phyloP scores from a whole-genome alignment of 2,888 invertebrate genomes.

The Dione vanillae region DNA sequence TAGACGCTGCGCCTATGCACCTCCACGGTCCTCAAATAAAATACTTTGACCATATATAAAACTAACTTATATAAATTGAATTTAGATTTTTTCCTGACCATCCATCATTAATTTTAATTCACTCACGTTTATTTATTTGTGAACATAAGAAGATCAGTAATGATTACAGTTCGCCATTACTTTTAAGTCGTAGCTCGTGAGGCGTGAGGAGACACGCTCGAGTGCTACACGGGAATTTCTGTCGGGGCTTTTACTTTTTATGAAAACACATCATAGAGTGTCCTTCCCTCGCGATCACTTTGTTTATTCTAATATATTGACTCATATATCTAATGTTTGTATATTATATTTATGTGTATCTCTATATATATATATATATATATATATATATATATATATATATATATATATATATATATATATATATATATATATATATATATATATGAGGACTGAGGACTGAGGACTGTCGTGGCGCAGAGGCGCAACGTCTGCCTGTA shows the following conservation, averaged over 20 bases:
- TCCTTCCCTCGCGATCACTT: conserved; percentile 1
- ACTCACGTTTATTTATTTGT: background rate
- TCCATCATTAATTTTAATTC: background rate
- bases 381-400: too few relatives aligned
- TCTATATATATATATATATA: background rate
- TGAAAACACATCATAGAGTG: background rate
- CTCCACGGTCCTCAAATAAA: too few relatives aligned
- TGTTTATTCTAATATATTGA: background rate
- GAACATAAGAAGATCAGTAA: background rate
- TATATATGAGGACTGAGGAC: too few relatives aligned
- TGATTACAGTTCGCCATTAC: background rate
- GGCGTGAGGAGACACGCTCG: conserved; percentile 7
- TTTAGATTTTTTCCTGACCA: background rate
- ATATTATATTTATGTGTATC: too few relatives aligned
- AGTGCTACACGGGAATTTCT: background rate
- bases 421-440: too few relatives aligned
- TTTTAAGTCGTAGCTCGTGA: background rate
- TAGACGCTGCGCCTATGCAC: too few relatives aligned
- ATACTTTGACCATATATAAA: too few relatives aligned
- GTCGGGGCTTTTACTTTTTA: conserved; percentile 5
- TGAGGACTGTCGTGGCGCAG: too few relatives aligned
- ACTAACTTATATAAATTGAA: background rate
- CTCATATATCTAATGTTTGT: background rate
- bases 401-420: too few relatives aligned
- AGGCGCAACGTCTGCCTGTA: too few relatives aligned